Conservation (phyloP, 2,888 invertebrate genomes). For the Rhamnusium bicolor region DNA sequence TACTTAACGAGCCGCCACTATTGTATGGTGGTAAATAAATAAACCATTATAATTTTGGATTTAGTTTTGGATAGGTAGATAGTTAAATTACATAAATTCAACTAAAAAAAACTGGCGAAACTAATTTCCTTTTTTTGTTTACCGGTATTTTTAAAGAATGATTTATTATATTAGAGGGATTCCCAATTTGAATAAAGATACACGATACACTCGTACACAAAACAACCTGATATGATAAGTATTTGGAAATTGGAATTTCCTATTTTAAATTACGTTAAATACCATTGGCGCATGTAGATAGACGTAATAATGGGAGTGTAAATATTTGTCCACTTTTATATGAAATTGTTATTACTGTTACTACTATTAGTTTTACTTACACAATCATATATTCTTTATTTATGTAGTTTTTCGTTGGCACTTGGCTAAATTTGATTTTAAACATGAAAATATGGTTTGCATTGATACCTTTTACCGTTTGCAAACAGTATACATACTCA, state of each 20-base stretch:
- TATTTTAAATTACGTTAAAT: not conserved
- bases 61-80: not conserved
- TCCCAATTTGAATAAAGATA: not conserved
- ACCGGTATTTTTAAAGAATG: not conserved
- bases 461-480: too few relatives aligned
- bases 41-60: not conserved
- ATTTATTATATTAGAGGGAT: not conserved
- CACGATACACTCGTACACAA: not conserved
- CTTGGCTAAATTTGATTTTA: too few relatives aligned
- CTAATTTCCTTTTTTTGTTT: not conserved
- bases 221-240: not conserved
- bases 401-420: too few relatives aligned
- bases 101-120: not conserved
- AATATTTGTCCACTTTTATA: not conserved
- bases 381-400: too few relatives aligned
- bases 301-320: not conserved
- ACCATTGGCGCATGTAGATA: not conserved
- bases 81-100: not conserved
- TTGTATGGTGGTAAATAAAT: not conserved
- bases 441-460: too few relatives aligned
- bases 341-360: too few relatives aligned
- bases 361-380: too few relatives aligned
- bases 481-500: too few relatives aligned
- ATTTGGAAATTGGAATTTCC: slow-evolving; percentile 16
- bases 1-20: not conserved